Percentiles rank a stretch among this genome's conserved stretches.
These are phyloP conservation scores for Junonia oenone DNA, from an alignment of 2,888 invertebrate genomes.

Conservation along the genomic window DNA sequence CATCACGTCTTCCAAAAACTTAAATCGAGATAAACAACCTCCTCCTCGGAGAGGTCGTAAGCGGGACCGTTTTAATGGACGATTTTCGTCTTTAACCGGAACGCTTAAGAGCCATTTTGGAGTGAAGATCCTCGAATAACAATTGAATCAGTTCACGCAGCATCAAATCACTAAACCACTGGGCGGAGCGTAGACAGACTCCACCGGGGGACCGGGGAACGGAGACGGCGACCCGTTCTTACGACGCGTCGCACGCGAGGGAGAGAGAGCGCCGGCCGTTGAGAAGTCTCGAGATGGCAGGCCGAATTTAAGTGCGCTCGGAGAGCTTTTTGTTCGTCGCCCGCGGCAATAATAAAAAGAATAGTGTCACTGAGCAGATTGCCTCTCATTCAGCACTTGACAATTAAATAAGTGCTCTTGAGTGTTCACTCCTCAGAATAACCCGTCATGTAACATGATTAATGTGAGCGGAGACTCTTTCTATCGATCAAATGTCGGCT, in stretches of 20 bases:
- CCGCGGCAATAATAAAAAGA: conserved; percentile 67
- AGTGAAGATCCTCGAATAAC: conserved; percentile 56
- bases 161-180: conserved; percentile 80
- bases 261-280: conserved; percentile 56
- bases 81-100: conserved; percentile 73
- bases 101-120: conserved; percentile 68
- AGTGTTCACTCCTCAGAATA: conserved; percentile 58
- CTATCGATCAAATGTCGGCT: conserved; percentile 71
- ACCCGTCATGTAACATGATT: conserved; percentile 71
- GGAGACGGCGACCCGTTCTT: conserved; percentile 57
- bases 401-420: conserved; percentile 75
- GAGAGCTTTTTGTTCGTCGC: conserved; percentile 72
- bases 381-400: conserved; percentile 72
- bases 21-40: conserved; percentile 77
- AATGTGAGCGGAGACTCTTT: conserved; percentile 59
- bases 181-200: conserved; percentile 77
- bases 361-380: conserved; percentile 77
- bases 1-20: conserved; percentile 77
- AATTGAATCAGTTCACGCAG: conserved; percentile 81
- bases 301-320: conserved; percentile 64
- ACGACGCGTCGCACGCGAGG: conserved; percentile 37
- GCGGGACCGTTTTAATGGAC: conserved; percentile 68
- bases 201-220: conserved; percentile 67
- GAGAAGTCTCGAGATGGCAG: conserved; percentile 61
- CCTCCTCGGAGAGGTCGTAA: conserved; percentile 70